These are phyloP conservation scores for Galeopsomyia nigrocyanea DNA, from an alignment of 2,888 invertebrate genomes.

Conservation along the genomic window DNA sequence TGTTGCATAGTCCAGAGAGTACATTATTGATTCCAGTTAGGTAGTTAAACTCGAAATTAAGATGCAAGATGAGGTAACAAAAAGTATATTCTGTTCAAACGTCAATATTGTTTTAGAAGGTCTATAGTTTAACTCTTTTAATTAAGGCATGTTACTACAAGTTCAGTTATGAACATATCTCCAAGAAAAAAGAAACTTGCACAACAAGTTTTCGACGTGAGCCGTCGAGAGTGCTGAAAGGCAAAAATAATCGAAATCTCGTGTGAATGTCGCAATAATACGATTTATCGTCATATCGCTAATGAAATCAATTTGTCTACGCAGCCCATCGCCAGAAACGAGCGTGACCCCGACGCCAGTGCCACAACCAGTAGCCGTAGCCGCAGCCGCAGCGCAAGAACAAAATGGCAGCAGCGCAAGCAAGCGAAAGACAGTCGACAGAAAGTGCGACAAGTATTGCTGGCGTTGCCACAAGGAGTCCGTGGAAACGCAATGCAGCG, in stretches of 20 bases:
- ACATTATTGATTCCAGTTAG: too few relatives aligned
- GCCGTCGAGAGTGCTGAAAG: too few relatives aligned
- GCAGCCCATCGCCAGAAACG: neutral
- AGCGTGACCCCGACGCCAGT: neutral
- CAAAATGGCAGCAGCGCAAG: conserved; percentile 43
- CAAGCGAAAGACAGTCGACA: conserved; percentile 32
- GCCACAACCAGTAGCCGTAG: conserved; percentile 2
- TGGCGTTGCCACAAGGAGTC: conserved; percentile 90
- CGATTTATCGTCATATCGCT: too few relatives aligned
- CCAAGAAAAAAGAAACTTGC: too few relatives aligned
- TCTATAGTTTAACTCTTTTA: neutral
- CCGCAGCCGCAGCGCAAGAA: conserved; percentile 31
- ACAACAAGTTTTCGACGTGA: too few relatives aligned
- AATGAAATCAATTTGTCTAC: too few relatives aligned
- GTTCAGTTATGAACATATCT: too few relatives aligned
- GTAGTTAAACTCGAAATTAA: neutral
- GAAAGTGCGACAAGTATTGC: conserved; percentile 75
- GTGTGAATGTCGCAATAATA: too few relatives aligned
- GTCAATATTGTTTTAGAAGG: neutral
- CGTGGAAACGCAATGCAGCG: conserved; percentile 77
- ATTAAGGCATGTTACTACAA: conserved; percentile 7
- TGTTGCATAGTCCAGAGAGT: too few relatives aligned
- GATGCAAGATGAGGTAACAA: neutral
- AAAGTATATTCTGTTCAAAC: neutral
- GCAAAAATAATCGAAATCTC: too few relatives aligned